Percentiles rank a stretch among this genome's conserved stretches.
phyloP scores from a whole-genome alignment of 1,140 invertebrate genomes.

The Lepidotrigona ventralis region DNA sequence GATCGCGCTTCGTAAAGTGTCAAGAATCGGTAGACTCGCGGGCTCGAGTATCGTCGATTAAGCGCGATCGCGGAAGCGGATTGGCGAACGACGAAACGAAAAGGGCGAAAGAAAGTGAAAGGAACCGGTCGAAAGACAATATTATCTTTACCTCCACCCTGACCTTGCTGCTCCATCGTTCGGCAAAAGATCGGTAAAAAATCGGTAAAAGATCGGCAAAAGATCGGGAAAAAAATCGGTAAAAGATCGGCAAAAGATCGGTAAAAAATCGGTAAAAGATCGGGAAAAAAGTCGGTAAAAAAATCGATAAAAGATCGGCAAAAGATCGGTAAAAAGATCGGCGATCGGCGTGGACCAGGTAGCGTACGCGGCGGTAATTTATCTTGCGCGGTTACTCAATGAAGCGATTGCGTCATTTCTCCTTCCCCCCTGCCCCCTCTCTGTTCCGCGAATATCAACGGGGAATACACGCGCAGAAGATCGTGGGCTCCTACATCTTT shows the following conservation, averaged over 20 bases:
- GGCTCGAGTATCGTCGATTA: slow-evolving; percentile 45
- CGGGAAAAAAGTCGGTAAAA: too few relatives aligned
- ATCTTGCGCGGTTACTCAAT: slow-evolving; percentile 41
- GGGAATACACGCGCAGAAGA: slow-evolving; percentile 26
- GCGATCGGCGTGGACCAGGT: not conserved
- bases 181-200: too few relatives aligned
- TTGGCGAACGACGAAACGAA: not conserved
- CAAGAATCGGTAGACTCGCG: slow-evolving; percentile 51
- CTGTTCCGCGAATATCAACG: slow-evolving; percentile 32
- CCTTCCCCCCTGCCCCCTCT: not conserved
- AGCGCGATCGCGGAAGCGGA: not conserved
- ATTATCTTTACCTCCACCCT: not conserved
- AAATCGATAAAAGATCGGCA: not conserved
- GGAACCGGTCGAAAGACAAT: not conserved
- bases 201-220: too few relatives aligned
- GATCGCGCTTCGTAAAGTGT: slow-evolving; percentile 62
- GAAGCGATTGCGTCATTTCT: slow-evolving; percentile 30
- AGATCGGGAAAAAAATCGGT: too few relatives aligned
- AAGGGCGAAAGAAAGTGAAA: not conserved
- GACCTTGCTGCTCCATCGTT: too few relatives aligned
- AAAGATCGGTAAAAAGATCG: too few relatives aligned
- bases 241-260: too few relatives aligned
- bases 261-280: too few relatives aligned
- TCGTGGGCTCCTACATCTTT: slow-evolving; percentile 53
- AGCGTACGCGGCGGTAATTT: slow-evolving; percentile 20